A percentile compares a stretch with the other conserved stretches of the same genome.
These are phyloP conservation scores for Tamandua tetradactyla DNA, from an alignment of 2,797 vertebrate genomes.

Conservation along the genomic window DNA sequence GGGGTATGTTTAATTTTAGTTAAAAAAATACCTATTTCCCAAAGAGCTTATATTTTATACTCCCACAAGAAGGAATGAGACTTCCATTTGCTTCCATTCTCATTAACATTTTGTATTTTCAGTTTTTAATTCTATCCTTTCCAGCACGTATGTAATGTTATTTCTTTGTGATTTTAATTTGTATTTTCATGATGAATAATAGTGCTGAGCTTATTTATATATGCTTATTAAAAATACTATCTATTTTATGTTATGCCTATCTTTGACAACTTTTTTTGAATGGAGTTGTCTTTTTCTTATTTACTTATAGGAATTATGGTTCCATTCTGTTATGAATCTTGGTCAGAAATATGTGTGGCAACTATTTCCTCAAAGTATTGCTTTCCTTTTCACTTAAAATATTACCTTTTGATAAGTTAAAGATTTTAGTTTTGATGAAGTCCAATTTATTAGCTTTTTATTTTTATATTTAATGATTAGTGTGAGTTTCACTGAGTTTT, in stretches of 20 bases:
- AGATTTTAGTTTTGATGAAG: slow-evolving; percentile 4
- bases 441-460: neutral
- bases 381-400: neutral
- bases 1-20: neutral
- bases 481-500: neutral
- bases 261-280: neutral
- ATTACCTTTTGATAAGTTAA: neutral
- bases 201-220: neutral
- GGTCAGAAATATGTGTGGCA: neutral
- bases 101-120: neutral
- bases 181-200: neutral
- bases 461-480: neutral
- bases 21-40: neutral
- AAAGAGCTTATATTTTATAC: neutral
- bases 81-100: neutral
- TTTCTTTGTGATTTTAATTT: too few species aligned
- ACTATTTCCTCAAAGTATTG: neutral
- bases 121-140: neutral
- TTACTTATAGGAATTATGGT: neutral
- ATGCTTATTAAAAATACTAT: neutral
- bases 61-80: neutral
- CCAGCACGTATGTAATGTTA: neutral
- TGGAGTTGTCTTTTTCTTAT: neutral
- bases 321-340: neutral
- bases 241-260: neutral